Base-by-base conservation (phyloP, 2,888 invertebrate species). In the Boloria euphrosyne region DNA sequence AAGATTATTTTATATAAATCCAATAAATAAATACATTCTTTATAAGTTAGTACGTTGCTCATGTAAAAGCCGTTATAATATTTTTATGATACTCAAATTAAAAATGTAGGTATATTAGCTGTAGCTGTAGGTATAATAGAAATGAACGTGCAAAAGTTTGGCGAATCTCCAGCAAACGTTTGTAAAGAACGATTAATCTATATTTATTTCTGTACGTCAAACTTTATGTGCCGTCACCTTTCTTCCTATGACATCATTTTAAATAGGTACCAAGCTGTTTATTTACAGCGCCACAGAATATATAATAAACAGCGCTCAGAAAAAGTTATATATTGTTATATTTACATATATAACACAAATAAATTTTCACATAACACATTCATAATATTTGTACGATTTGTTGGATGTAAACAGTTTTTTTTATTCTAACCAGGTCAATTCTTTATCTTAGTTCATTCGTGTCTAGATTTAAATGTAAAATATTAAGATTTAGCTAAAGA, bases 151-250 rank as follows among this genome's bases (percentile, higher is more conserved):
- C 49, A 43, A 65, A 76, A 77, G 76, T 76, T 81, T 89, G 89
- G 89, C 89, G 74, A 66, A 69, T 71, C 74, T 84, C 89, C 89
- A 89, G 84, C 72, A 71, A 74, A 78, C 85, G 84, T 84, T 85
- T 81, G 84, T 86, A 88, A 86, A 86, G 84, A 85, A 84, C 80
- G 80, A 77, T 77, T 73, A 76, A 74, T 81, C 88, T 89, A 87
- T 85, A 86, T 87, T 83, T 85, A 72, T 71, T 72, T 70, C 65
- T 22, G 66, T 68, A 61, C 51, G 50, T 66, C 65, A 65, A 70
- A 65, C 60, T 71, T 67, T 66, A 65, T 53, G 65, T 63, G 62
- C 69, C 69, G 61, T 66, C 68, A 69, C 67, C 66, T 83, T 62
- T 71, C 61, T 60, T 66, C 58, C 55, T 49, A 60, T 65, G 66